phyloP scores from a whole-genome alignment of 1,140 invertebrate species.

The Tribolium castaneum region DNA sequence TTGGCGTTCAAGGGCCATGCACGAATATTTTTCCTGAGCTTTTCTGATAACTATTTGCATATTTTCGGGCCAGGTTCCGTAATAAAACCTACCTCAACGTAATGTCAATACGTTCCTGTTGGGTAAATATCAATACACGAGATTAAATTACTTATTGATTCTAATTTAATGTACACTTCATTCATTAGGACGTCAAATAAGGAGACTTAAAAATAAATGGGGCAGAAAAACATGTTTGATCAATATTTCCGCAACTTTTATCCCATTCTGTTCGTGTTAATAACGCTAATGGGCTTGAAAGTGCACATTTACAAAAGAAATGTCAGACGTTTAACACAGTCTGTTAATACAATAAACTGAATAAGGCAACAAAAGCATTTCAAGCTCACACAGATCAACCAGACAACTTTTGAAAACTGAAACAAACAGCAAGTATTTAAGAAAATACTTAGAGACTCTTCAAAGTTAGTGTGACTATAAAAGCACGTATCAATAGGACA shows the following conservation, averaged over 20 bases:
- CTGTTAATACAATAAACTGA: background rate
- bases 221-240: background rate
- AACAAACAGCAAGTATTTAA: no score
- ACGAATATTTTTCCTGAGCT: background rate
- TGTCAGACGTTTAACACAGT: background rate
- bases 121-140: background rate
- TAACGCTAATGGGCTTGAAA: background rate
- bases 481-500: background rate
- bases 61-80: background rate
- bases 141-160: background rate
- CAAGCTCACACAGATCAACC: no score
- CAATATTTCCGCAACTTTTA: background rate
- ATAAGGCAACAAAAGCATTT: background rate
- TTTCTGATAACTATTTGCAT: background rate
- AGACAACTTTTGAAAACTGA: no score
- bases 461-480: background rate
- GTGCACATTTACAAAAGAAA: background rate
- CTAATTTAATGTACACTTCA: background rate
- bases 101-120: background rate
- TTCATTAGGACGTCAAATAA: background rate
- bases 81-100: background rate
- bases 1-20: constrained; percentile 17
- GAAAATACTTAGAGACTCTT: no score
- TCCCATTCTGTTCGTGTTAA: background rate
- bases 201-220: background rate